These are phyloP conservation scores for Epizoanthus scotinus DNA, from an alignment of 92 coral and sea anemone species.

Conservation along the genomic window DNA sequence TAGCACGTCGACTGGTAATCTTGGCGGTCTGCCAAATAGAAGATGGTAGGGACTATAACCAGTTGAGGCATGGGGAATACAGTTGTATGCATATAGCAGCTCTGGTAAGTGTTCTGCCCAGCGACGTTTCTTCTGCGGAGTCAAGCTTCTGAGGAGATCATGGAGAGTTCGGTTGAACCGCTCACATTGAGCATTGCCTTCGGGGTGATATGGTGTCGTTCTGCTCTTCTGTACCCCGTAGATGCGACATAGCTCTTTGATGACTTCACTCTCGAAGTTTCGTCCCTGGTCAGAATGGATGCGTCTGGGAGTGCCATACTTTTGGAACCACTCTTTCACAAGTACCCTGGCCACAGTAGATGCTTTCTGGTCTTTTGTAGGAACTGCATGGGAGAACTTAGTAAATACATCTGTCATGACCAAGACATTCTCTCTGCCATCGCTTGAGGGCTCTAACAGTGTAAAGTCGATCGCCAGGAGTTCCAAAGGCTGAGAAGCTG, in stretches of 20 bases:
- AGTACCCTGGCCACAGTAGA: constrained; percentile 55
- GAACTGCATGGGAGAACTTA: constrained; percentile 59
- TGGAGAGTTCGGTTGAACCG: constrained; percentile 70
- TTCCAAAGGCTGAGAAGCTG: constrained; percentile 48
- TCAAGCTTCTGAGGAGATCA: constrained; percentile 42
- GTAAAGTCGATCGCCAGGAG: constrained; percentile 65
- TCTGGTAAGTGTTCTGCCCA: constrained; percentile 62
- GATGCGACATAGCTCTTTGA: constrained; percentile 44
- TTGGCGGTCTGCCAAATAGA: constrained; percentile 49
- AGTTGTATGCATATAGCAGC: constrained; percentile 62
- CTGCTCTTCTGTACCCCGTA: constrained; percentile 57
- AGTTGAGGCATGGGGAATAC: constrained; percentile 57
- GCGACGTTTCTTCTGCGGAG: constrained; percentile 48
- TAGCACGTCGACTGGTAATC: constrained; percentile 54
- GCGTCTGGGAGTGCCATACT: constrained; percentile 50
- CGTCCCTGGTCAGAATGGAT: constrained; percentile 76
- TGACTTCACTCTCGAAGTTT: constrained; percentile 51
- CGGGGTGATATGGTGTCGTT: constrained; percentile 63
- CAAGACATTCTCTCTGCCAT: constrained; percentile 64
- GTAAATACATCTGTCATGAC: constrained; percentile 74
- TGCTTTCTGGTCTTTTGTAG: constrained; percentile 62
- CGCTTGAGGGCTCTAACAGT: constrained; percentile 56
- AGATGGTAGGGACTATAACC: constrained; percentile 55
- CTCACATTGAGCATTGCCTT: constrained; percentile 77
- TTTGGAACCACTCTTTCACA: constrained; percentile 65